Evolutionary conservation across 2,113 vertebrate species (phyloP), one percentile per base, ranked within the genome.

Genomic region (Empidonax alnorum): DNA sequence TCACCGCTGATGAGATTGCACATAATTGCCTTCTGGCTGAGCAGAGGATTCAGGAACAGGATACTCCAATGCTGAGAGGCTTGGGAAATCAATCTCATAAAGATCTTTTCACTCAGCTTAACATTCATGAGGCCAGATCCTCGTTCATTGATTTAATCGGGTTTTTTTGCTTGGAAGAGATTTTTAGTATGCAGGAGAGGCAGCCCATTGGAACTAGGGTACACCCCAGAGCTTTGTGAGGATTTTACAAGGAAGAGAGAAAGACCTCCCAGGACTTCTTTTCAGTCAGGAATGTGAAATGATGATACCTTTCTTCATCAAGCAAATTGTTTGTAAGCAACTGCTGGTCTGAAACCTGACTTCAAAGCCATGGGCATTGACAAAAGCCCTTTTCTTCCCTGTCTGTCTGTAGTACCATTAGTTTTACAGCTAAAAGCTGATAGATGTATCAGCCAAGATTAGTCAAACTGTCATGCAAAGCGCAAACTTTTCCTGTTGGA

Each of bases 21-120:
- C 47, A 28, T 93, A 96, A 96, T 96, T 95, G 87, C 37, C 15
- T 81, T 87, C 72, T 95, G 94, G 87, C 74, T 85, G 79, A 80
- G 59, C 67, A 84, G 50, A 84, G 72, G 44, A 66, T 59, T 95
- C 78, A 84, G 87, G 75, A 89, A 86, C 75, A 97, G 89, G 94
- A 93, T 80, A 73, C 30, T 91, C 44, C 2, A 23, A 31, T 37
- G 87, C 35, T 80, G 75, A 96, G 90, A 90, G 82, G 84, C 61
- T 90, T 87, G 65, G 85, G 42, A 84, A 96, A 91, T 96, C 91
- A 94, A 19, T 85, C 87, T 77, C n/a, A 18, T 59, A 76, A 91
- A 71, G 35, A 80, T 77, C 50, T 85, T 93, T 94, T 47, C 71
- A 93, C 78, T 85, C 59, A 93, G 67, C 35, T 90, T 87, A 86